Evolutionary conservation across 2,797 vertebrate species (phyloP).

Genomic region (Acipenser oxyrinchus): DNA sequence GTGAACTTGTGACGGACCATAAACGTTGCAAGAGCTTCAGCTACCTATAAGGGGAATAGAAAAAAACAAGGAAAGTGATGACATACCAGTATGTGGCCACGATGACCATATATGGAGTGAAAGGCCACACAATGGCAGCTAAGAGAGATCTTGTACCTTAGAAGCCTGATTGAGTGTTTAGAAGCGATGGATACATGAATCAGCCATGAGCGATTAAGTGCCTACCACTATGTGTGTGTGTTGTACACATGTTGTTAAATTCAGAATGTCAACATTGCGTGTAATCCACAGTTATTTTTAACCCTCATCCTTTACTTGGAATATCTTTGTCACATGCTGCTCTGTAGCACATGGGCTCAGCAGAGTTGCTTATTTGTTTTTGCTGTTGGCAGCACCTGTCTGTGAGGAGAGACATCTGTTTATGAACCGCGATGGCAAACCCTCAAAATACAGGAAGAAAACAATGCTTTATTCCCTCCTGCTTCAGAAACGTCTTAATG

Average conservation of each 20-base stretch:
- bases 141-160: too few relatives aligned
- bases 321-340: too few relatives aligned
- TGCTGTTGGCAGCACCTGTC: neutral
- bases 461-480: neutral
- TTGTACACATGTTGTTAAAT: too few relatives aligned
- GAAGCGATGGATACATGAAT: too few relatives aligned
- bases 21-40: slow-evolving; percentile 89
- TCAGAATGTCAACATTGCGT: too few relatives aligned
- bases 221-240: too few relatives aligned
- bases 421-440: neutral
- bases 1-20: slow-evolving; percentile 96
- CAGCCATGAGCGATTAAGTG: too few relatives aligned
- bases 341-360: neutral
- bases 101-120: neutral
- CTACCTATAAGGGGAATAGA: slow-evolving; percentile 61
- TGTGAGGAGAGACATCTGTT: neutral
- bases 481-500: neutral
- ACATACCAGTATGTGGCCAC: neutral
- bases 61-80: slow-evolving; percentile 6
- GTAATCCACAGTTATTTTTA: too few relatives aligned
- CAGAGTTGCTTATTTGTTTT: neutral
- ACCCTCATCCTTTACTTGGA: too few relatives aligned
- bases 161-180: too few relatives aligned
- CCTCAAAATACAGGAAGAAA: neutral
- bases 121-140: neutral